phyloP scores from a whole-genome alignment of 2,888 invertebrate species.

The Allacma fusca region DNA sequence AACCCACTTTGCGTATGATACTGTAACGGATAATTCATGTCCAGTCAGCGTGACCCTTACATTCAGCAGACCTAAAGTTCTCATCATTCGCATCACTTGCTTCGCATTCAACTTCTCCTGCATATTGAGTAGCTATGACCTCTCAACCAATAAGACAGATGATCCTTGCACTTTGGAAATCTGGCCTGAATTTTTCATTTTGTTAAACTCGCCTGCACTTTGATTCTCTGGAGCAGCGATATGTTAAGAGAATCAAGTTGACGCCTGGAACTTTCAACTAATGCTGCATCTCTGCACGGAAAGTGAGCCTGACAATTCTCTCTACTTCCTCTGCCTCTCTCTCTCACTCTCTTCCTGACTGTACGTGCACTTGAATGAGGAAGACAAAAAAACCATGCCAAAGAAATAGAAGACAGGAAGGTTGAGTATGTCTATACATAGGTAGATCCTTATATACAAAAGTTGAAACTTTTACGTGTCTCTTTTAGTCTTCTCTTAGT shows the following conservation, averaged over 20 bases:
- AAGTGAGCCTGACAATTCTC: not conserved
- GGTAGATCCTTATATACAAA: not conserved
- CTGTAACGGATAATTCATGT: conserved; percentile 10
- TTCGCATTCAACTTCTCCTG: conserved; percentile 16
- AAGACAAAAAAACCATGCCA: conserved; percentile 42
- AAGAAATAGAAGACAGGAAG: conserved; percentile 26
- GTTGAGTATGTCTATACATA: conserved; percentile 2
- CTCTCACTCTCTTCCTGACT: not conserved
- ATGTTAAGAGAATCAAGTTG: not conserved
- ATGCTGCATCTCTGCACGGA: not conserved
- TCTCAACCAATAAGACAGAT: conserved; percentile 28
- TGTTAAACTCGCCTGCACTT: not conserved
- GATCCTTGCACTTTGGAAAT: conserved; percentile 24
- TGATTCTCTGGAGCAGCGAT: not conserved
- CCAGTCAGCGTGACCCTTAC: conserved; percentile 40
- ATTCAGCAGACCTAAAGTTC: conserved; percentile 20
- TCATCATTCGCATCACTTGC: conserved; percentile 39
- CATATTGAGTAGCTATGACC: conserved; percentile 29
- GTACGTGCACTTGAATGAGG: conserved; percentile 24
- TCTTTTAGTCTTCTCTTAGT: too few relatives aligned
- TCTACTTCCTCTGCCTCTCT: not conserved
- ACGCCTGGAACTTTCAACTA: not conserved
- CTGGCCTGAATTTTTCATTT: conserved; percentile 6
- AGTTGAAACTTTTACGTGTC: conserved; percentile 1
- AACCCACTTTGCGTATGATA: not conserved